Conservation (phyloP, 1,140 invertebrate genomes). For the Ericerus pela region DNA sequence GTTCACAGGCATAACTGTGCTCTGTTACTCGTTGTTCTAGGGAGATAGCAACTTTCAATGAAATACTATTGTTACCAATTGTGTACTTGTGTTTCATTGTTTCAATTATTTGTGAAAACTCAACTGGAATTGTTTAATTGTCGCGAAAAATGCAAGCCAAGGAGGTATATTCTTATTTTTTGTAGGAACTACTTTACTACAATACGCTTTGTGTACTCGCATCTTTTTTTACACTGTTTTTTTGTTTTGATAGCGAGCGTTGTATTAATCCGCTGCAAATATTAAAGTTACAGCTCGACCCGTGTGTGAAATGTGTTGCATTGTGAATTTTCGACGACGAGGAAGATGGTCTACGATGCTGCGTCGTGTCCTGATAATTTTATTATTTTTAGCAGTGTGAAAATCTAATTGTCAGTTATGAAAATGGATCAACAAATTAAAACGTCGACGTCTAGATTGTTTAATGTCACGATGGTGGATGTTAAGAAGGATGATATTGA, state of each 20-base stretch:
- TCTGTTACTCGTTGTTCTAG: too few species aligned
- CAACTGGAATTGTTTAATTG: too few species aligned
- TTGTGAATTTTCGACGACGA: background rate
- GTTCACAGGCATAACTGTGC: too few species aligned
- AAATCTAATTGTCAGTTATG: background rate
- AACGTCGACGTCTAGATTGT: constrained; percentile 37
- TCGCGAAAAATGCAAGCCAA: too few species aligned
- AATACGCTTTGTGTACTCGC: constrained; percentile 1
- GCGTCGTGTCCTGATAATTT: background rate
- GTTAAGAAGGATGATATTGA: constrained; percentile 61
- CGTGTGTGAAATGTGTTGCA: constrained; percentile 9
- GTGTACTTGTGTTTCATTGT: too few species aligned
- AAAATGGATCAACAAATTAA: constrained; percentile 7
- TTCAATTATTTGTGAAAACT: too few species aligned
- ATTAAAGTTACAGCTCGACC: constrained; percentile 6
- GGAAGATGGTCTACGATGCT: constrained; percentile 6
- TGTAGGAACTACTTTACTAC: constrained; percentile 3
- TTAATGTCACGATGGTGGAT: constrained; percentile 50
- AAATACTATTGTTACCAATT: too few species aligned
- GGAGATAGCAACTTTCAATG: too few species aligned
- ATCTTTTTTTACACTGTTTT: too few species aligned
- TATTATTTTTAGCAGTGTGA: background rate
- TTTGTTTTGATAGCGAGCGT: constrained; percentile 3
- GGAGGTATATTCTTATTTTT: too few species aligned
- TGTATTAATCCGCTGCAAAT: constrained; percentile 4